Evolutionary conservation across 2,888 invertebrate genomes (phyloP).

Genomic region (Thera obeliscata): DNA sequence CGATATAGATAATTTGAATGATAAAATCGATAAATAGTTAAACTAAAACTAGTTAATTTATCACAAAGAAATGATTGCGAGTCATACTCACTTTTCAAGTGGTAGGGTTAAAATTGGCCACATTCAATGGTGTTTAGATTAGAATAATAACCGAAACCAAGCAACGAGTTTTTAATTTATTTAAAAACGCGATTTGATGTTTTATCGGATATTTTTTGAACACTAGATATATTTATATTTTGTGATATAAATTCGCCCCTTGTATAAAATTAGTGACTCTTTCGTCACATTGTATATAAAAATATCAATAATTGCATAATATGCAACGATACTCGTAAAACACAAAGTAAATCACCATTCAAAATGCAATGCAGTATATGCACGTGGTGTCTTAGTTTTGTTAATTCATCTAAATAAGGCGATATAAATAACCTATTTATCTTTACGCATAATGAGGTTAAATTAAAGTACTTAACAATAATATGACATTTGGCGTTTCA

Average conservation of each 20-base stretch:
- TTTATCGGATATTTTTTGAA: slow-evolving; percentile 30
- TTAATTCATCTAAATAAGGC: slow-evolving; percentile 68
- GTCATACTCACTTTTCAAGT: slow-evolving; percentile 43
- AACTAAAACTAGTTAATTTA: slow-evolving; percentile 46
- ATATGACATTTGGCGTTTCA: slow-evolving; percentile 74
- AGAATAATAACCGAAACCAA: slow-evolving; percentile 27
- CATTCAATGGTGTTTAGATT: slow-evolving; percentile 25
- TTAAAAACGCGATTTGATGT: slow-evolving; percentile 28
- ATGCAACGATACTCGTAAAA: slow-evolving; percentile 50
- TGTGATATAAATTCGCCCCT: slow-evolving; percentile 56
- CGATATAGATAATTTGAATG: slow-evolving; percentile 30
- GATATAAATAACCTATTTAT: slow-evolving; percentile 66
- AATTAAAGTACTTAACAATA: slow-evolving; percentile 54
- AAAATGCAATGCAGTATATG: slow-evolving; percentile 81
- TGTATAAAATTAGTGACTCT: slow-evolving; percentile 38
- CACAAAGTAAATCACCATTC: slow-evolving; percentile 64
- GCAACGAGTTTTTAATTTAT: slow-evolving; percentile 22
- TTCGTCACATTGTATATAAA: slow-evolving; percentile 42
- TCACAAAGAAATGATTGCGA: slow-evolving; percentile 47
- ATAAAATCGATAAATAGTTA: slow-evolving; percentile 34
- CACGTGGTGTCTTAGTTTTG: slow-evolving; percentile 71
- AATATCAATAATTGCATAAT: slow-evolving; percentile 61
- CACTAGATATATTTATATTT: slow-evolving; percentile 44
- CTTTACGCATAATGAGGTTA: slow-evolving; percentile 75
- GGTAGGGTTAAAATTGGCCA: slow-evolving; percentile 41